Conservation (phyloP, 2,888 invertebrate species). For the Toxonevra muliebris region DNA sequence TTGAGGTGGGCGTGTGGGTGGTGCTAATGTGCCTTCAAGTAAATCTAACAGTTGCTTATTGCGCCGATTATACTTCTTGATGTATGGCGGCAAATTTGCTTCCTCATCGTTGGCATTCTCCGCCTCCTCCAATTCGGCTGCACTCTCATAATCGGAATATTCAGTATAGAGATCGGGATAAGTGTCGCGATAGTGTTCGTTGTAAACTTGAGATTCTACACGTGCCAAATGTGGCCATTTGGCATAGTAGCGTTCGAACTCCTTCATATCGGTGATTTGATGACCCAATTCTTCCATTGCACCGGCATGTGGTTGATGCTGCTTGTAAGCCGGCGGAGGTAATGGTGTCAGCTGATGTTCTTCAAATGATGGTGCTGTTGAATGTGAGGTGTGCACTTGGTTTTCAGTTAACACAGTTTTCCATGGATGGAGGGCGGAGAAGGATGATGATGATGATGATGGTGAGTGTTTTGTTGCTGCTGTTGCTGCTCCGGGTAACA, state of each 20-base stretch:
- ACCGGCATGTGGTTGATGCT: conserved; percentile 15
- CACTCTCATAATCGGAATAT: conserved; percentile 49
- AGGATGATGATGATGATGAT: conserved; percentile 30
- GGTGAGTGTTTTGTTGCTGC: conserved; percentile 30
- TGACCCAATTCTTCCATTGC: conserved; percentile 50
- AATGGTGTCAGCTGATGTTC: conserved; percentile 27
- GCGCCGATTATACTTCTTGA: conserved; percentile 62
- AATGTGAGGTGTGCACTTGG: no score
- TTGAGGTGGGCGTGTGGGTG: conserved; percentile 43
- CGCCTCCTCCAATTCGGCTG: conserved; percentile 50
- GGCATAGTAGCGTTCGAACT: conserved; percentile 58
- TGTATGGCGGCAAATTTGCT: conserved; percentile 61
- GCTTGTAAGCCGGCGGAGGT: conserved; percentile 35
- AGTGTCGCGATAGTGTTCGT: conserved; percentile 53
- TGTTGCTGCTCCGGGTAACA: conserved; percentile 8
- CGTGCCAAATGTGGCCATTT: conserved; percentile 64
- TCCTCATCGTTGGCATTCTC: conserved; percentile 50
- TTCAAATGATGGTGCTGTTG: background rate
- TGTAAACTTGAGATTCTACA: conserved; percentile 59
- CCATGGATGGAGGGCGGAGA: no score
- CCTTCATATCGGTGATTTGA: conserved; percentile 57
- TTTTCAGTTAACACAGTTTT: no score
- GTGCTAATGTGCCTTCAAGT: conserved; percentile 60
- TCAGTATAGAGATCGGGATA: conserved; percentile 48
- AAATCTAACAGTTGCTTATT: conserved; percentile 62